Base-by-base conservation (phyloP, 2,888 invertebrate species). In the Cecidostiba fungosa region DNA sequence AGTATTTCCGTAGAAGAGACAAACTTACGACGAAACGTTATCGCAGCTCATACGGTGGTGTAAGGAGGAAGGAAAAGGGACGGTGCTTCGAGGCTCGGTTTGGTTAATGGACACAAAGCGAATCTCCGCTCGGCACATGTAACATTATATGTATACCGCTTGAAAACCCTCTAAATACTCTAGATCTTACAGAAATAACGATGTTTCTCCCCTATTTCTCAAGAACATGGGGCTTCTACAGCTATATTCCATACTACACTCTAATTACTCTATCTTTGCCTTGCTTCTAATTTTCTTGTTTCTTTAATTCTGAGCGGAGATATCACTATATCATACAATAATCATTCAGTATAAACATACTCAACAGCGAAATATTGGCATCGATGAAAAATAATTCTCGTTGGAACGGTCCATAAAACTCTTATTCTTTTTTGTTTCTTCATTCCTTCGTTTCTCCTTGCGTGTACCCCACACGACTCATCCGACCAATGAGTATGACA, bases 71-170 rank as follows among this genome's bases (percentile, higher is more conserved):
- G 88, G 90, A 91, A 89, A 90, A 91, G 92, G 92, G 92, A 92
- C 92, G 92, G 92, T 92, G 92, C 88, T 90, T 92, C 90, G 82
- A 87, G 87, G 87, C 86, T 87, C 87, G 92, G 92, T 92, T 92
- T 91, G 92, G 92, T 92, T 92, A 89, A 89, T 91, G 91, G 92
- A 92, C 91, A 92, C 87, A 91, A 91, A 90, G 88, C 89, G 89
- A 87, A 85, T 87, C 88, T 89, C 88, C 89, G 89, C 91, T 87
- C 81, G 80, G 39, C 73, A 72, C 73, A 39, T 59, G 47, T 72
- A 77, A 76, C 69, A 43, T 79, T 69, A 54, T 69, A 54, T 59
- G 47, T 62, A 23, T 76, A 69, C 72, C 23, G 66, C 14, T 73
- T 26, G 85, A 80, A 54, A 82, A 78, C 8, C 8, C 26, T 82